Evolutionary conservation across 2,797 vertebrate species (phyloP).

Genomic region (Okamejei kenojei): DNA sequence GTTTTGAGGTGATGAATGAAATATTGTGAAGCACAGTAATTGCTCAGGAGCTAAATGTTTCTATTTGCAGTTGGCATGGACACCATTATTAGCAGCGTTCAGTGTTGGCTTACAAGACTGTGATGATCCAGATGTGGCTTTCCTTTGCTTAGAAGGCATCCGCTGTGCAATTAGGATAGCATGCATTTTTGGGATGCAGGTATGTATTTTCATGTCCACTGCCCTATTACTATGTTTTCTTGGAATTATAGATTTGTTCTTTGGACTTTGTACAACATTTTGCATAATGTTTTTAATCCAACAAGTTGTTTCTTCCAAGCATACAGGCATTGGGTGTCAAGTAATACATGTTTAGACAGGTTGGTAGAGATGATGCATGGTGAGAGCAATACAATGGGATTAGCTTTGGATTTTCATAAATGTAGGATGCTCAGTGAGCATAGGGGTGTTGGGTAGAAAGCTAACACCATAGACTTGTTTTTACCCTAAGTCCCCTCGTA

Average conservation of each 20-base stretch:
- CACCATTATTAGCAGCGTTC: constrained; percentile 83
- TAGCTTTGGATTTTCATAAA: background rate
- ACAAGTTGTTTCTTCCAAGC: background rate
- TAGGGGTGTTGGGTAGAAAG: background rate
- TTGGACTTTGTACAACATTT: background rate
- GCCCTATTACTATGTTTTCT: background rate
- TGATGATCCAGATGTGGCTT: constrained; percentile 86
- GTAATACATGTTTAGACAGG: background rate
- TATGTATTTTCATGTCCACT: constrained; percentile 46
- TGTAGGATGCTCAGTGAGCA: background rate
- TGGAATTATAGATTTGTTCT: background rate
- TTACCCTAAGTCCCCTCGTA: too few relatives aligned
- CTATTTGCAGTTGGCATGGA: constrained; percentile 79
- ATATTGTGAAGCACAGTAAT: background rate
- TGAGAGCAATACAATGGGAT: background rate
- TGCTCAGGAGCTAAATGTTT: constrained; percentile 23
- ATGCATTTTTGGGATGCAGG: constrained; percentile 94
- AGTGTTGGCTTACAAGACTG: constrained; percentile 93
- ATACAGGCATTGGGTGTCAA: background rate
- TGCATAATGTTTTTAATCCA: background rate
- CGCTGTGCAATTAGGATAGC: constrained; percentile 88
- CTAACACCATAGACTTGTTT: too few relatives aligned
- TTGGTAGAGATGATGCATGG: background rate
- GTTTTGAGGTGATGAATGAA: background rate
- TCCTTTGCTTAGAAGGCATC: constrained; percentile 87